phyloP scores from a whole-genome alignment of 1,140 invertebrate species.

The Drosophila tani region DNA sequence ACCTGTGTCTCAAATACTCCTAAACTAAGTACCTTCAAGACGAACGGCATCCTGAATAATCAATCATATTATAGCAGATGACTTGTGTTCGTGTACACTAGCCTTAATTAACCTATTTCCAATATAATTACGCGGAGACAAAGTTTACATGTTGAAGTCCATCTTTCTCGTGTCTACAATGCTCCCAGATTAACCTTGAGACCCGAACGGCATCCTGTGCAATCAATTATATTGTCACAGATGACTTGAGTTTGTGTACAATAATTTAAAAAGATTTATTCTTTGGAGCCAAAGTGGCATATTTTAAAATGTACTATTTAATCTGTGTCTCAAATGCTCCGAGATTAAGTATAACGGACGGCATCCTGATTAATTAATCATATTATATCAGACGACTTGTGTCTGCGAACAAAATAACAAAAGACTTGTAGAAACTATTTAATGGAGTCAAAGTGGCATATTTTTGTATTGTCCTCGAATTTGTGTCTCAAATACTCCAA shows the following conservation, averaged over 20 bases:
- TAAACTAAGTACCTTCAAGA: not conserved
- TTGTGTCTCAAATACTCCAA: constrained; percentile 54
- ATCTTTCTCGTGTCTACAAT: constrained; percentile 35
- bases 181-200: constrained; percentile 30
- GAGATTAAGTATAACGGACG: too few relatives aligned
- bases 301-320: not conserved
- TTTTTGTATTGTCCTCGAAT: constrained; percentile 2
- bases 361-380: not conserved
- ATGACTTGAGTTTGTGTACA: constrained; percentile 50
- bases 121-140: not conserved
- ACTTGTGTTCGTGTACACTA: constrained; percentile 54
- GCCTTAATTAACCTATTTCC: not conserved
- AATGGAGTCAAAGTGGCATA: constrained; percentile 67
- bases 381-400: not conserved
- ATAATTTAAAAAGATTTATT: not conserved
- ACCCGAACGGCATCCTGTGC: constrained; percentile 45
- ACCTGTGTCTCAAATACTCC: constrained; percentile 56
- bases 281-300: too few relatives aligned
- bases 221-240: constrained; percentile 30
- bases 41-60: constrained; percentile 62
- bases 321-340: not conserved
- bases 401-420: too few relatives aligned
- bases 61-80: constrained; percentile 52
- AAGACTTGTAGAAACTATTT: accelerated
- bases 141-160: constrained; percentile 17